Conservation (phyloP, 92 coral and sea anemone genomes). For the Zoanthus sansibaricus region DNA sequence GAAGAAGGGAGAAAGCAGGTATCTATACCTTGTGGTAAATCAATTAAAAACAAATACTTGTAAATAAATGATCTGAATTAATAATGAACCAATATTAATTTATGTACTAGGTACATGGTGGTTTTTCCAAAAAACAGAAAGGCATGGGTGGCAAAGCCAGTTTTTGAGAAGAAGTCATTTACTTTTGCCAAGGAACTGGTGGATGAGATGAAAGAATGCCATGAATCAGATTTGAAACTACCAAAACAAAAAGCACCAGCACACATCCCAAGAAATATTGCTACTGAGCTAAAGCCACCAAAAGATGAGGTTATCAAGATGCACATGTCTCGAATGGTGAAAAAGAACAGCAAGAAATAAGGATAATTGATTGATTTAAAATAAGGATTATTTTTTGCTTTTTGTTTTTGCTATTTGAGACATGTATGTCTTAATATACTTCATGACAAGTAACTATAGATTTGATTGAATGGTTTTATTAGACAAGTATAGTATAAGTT, state of each 20-base stretch:
- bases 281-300: conserved; percentile 30
- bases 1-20: conserved; percentile 42
- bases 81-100: neutral
- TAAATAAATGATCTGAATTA: neutral
- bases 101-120: conserved; percentile 22
- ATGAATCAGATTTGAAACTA: conserved; percentile 15
- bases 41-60: neutral
- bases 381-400: conserved; percentile 1
- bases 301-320: conserved; percentile 47
- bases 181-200: conserved; percentile 32
- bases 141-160: conserved; percentile 57
- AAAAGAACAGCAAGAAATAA: conserved; percentile 3
- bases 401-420: conserved; percentile 6
- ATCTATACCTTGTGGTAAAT: neutral
- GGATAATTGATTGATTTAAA: neutral
- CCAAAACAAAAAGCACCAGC: conserved; percentile 23
- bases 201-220: conserved; percentile 40
- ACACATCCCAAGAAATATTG: conserved; percentile 46
- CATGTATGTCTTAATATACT: conserved; percentile 2
- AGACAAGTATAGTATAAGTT: neutral
- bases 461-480: conserved; percentile 8
- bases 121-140: conserved; percentile 58
- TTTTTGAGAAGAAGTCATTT: conserved; percentile 41
- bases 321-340: conserved; percentile 27
- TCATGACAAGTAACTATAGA: neutral